A percentile compares a stretch with the other conserved stretches of the same genome.
These are phyloP conservation scores for Hypolimnas misippus DNA, from an alignment of 2,888 invertebrate genomes.

Conservation along the genomic window DNA sequence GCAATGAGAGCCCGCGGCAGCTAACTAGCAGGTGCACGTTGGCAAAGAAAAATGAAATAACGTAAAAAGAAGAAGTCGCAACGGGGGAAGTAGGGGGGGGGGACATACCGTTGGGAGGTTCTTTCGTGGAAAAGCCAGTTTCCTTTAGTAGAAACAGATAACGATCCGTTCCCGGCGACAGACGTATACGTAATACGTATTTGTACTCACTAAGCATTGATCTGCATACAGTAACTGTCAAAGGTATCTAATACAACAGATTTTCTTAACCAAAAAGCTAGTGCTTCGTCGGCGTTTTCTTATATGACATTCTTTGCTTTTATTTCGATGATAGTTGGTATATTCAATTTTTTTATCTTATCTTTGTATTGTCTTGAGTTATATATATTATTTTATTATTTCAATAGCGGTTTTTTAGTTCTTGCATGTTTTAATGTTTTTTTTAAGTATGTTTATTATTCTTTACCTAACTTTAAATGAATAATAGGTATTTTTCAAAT, in stretches of 20 bases:
- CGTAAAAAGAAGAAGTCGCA: conserved; percentile 75
- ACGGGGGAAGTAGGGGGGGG: conserved; percentile 62
- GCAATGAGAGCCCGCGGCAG: conserved; percentile 70
- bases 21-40: conserved; percentile 81
- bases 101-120: conserved; percentile 71
- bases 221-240: conserved; percentile 71
- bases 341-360: conserved; percentile 6
- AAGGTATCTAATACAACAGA: conserved; percentile 70
- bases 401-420: no score
- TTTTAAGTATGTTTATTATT: no score
- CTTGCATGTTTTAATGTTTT: no score
- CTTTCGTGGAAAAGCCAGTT: conserved; percentile 81
- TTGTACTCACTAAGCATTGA: conserved; percentile 75
- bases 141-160: conserved; percentile 84
- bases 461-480: no score
- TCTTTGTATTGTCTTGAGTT: conserved; percentile 14
- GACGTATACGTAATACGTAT: conserved; percentile 70
- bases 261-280: conserved; percentile 59
- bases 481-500: no score
- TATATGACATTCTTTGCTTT: conserved; percentile 21
- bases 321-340: conserved; percentile 17
- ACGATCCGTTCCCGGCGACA: conserved; percentile 82
- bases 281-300: conserved; percentile 49
- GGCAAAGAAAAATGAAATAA: conserved; percentile 82
- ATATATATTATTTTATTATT: no score